Base-by-base conservation (phyloP, 2,888 invertebrate genomes). In the Chymomyza fuscimana region DNA sequence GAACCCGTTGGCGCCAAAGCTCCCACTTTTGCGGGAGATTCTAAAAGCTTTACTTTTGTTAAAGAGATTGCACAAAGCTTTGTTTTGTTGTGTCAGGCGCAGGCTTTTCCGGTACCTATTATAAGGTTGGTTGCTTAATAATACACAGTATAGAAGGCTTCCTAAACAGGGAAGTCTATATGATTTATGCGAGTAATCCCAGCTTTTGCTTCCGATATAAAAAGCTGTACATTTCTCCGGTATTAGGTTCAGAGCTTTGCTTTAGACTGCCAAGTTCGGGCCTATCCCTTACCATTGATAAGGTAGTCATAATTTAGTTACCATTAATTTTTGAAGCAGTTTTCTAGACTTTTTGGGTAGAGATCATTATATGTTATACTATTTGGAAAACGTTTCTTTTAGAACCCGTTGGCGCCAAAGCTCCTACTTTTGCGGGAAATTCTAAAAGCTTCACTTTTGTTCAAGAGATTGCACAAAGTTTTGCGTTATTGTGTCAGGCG, bases 71-170 rank as follows among this genome's bases (percentile, higher is more conserved):
- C 91, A 22, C 91, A 92, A 64, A 93, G 93, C 72, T 93, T 95
- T 85, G 93, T 93, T 22, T 90, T 95, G 71, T 91, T 95, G 66
- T 95, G 95, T 89, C 94, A 94, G 86, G 94, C 95, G 60, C 95
- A 95, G 91, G 95, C 94, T 7, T 94, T 92, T 92, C 96, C 96
- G 59, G 94, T 95, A 81, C 96, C 96, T 81, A 89, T 94, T 73
- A 94, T 94, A 93, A 95, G 95, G 95, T 96, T 93, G 80, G 89
- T 89, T 74, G 3, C 4, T 25, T 25, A 32, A 32, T 32, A 32
- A 32, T 7, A 32, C 1, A 32, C 32, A 32, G 32, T 32, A 32
- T 6, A 32, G 19, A 19, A 19, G 19, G 19, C 4, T 25, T 4
- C 25, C 25, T 25, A 32, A 32, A 32, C 7, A 32, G 32, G 32